phyloP scores from a whole-genome alignment of 1,140 invertebrate species.

The Sycophila sp. region DNA sequence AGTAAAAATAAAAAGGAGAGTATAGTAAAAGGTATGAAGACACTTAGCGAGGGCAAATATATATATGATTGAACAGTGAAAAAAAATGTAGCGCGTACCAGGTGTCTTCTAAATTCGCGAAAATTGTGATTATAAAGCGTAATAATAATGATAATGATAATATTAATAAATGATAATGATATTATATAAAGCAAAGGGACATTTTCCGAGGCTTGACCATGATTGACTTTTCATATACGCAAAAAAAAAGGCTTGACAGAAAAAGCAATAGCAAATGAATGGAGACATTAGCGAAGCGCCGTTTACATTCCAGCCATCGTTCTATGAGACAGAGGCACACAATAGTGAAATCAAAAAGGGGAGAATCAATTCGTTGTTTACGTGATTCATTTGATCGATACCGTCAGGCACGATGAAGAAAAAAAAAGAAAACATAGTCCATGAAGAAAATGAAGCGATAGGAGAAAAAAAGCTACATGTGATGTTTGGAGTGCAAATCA shows the following conservation, averaged over 20 bases:
- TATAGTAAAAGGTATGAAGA: background rate
- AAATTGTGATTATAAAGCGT: slow-evolving; percentile 38
- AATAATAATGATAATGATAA: slow-evolving; percentile 27
- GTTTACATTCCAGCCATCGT: too few relatives aligned
- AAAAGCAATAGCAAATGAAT: too few relatives aligned
- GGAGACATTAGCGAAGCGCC: too few relatives aligned
- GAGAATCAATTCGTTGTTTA: too few relatives aligned
- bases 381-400: background rate
- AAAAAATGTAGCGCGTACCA: slow-evolving; percentile 42
- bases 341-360: too few relatives aligned
- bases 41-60: too few relatives aligned
- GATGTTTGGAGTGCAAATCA: slow-evolving; percentile 24
- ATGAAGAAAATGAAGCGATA: too few relatives aligned
- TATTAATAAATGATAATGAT: slow-evolving; percentile 17
- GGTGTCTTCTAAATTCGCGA: slow-evolving; percentile 53
- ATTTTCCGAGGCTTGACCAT: background rate
- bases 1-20: background rate
- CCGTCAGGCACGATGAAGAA: background rate
- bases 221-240: background rate
- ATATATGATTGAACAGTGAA: too few relatives aligned
- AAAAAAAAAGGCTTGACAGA: too few relatives aligned
- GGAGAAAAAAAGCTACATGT: slow-evolving; percentile 9
- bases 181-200: slow-evolving; percentile 8
- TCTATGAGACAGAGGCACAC: too few relatives aligned
- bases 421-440: background rate